A percentile compares a stretch with the other conserved stretches of the same genome.
phyloP scores from a whole-genome alignment of 2,888 invertebrate species.

The Cryptocephalus moraei region DNA sequence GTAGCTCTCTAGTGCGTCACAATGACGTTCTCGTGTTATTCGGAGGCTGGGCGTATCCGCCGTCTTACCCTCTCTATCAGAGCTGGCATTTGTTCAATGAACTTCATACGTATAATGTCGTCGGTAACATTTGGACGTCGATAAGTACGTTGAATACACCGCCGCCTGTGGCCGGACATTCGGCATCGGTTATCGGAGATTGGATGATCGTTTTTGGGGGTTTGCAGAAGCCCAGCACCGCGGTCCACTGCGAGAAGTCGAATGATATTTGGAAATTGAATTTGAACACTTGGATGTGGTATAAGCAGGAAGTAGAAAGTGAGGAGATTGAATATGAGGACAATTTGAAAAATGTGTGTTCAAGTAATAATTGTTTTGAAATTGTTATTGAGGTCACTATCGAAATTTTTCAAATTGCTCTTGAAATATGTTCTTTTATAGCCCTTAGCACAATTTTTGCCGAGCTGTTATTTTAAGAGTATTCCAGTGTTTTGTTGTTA shows the following conservation, averaged over 20 bases:
- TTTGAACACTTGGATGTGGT: slow-evolving; percentile 67
- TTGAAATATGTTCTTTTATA: too few relatives aligned
- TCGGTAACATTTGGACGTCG: slow-evolving; percentile 68
- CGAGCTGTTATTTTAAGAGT: too few relatives aligned
- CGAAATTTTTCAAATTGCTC: too few relatives aligned
- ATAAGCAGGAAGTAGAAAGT: slow-evolving; percentile 53
- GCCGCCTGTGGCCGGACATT: slow-evolving; percentile 86
- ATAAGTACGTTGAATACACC: slow-evolving; percentile 53
- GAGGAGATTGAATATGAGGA: slow-evolving; percentile 2
- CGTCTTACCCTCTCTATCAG: slow-evolving; percentile 73
- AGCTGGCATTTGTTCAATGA: slow-evolving; percentile 86
- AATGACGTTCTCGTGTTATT: slow-evolving; percentile 60
- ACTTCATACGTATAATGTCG: slow-evolving; percentile 77
- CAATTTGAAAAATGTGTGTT: too few relatives aligned
- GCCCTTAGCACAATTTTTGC: too few relatives aligned
- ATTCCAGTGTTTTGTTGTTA: too few relatives aligned
- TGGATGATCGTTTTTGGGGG: slow-evolving; percentile 70
- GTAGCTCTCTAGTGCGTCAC: slow-evolving; percentile 84
- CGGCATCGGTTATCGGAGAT: slow-evolving; percentile 73
- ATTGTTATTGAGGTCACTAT: background rate
- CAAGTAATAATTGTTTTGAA: too few relatives aligned
- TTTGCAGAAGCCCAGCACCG: slow-evolving; percentile 31
- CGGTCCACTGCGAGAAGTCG: slow-evolving; percentile 42
- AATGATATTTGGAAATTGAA: slow-evolving; percentile 88
- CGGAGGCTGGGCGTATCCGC: slow-evolving; percentile 94